Evolutionary conservation across 1,140 invertebrate species (phyloP).

Genomic region (Globodera ellingtonae): DNA sequence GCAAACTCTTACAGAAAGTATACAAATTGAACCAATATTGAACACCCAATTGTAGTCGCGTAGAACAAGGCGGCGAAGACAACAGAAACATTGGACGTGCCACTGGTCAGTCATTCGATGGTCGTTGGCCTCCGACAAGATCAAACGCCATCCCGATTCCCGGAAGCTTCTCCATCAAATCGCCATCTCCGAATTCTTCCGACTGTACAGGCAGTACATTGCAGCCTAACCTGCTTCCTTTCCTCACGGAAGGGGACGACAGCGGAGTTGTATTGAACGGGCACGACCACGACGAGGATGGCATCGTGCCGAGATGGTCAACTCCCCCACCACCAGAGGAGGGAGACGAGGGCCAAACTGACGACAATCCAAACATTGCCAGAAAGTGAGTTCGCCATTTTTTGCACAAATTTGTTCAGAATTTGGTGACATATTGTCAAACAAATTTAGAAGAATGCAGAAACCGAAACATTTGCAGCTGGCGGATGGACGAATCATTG

Average conservation of each 20-base stretch:
- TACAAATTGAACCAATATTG: no score
- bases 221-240: no score
- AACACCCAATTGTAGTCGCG: no score
- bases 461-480: not conserved
- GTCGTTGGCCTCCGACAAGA: not conserved
- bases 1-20: no score
- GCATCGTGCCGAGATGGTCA: not conserved
- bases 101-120: not conserved
- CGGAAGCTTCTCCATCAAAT: not conserved
- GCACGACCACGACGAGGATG: not conserved
- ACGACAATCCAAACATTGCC: not conserved
- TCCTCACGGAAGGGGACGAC: not conserved
- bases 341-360: not conserved
- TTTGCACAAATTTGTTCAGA: no score
- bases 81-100: conserved; percentile 3
- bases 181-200: no score
- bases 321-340: not conserved
- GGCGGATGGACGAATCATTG: not conserved
- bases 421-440: no score
- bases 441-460: not conserved
- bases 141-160: not conserved
- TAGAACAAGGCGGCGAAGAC: not conserved
- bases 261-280: not conserved
- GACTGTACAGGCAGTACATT: no score
- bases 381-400: not conserved